Base-by-base conservation (phyloP, 2,888 invertebrate genomes). In the Phymatocera aterrima region DNA sequence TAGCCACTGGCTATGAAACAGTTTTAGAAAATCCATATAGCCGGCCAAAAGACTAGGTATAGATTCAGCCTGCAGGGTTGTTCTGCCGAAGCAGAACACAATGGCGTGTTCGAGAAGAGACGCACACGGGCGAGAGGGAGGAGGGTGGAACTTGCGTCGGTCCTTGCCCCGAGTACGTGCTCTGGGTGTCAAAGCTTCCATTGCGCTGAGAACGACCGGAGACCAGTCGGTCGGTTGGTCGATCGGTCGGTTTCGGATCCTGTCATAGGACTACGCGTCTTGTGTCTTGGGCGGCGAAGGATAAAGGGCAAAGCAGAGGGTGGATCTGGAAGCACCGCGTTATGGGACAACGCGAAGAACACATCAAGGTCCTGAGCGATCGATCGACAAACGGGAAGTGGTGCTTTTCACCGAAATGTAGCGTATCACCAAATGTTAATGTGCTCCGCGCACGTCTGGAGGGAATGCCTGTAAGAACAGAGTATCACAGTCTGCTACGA, bases 161-260 rank as follows among this genome's bases (percentile, higher is more conserved):
- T 90, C 90, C 88, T 90, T 90, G 90, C 90, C 89, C 90, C 87
- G 88, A 86, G 89, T 89, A 90, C 90, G 90, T 90, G 90, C 87
- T 88, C 85, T 83, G 90, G 87, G 89, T 90, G 88, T 87, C 88
- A 90, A 90, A 90, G 88, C 88, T 89, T 88, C 84, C 83, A 87
- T 87, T 84, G 85, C n/a, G 57, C 75, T 83, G 86, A 87, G 86
- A 86, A 85, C 85, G 85, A 86, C 84, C 85, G 85, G 85, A 82
- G 84, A 86, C 84, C 86, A 74, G 74, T 74, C 40, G 75, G 75
- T 43, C 75, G 75, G 54, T 74, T 24, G 74, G 74, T 72, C 51
- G 72, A 46, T 72, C 68, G 68, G 68, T 72, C 74, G 74, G 57
- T 57, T 75, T 40, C 40, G 75, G 75, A 75, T 75, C 57, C 54